A percentile compares a stretch with the other conserved stretches of the same genome.
Evolutionary conservation across 1,140 invertebrate genomes (phyloP).

Genomic region (Drosophila varians): DNA sequence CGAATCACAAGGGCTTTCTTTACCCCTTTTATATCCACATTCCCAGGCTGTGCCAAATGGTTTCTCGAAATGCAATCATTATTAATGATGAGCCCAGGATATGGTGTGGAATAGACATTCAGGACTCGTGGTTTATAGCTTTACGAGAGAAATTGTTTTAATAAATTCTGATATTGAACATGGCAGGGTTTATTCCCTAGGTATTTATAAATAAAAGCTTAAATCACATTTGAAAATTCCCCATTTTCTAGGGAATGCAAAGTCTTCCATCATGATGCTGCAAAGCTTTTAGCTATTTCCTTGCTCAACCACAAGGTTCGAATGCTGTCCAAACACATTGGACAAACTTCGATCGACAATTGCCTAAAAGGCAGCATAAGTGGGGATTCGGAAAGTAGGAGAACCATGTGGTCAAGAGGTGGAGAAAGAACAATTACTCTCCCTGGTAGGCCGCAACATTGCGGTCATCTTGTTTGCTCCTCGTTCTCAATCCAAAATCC

Average conservation of each 20-base stretch:
- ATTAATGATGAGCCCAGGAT: slow-evolving; percentile 24
- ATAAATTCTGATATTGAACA: too few species aligned
- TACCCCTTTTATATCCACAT: slow-evolving; percentile 1
- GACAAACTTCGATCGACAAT: slow-evolving; percentile 1
- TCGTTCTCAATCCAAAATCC: background rate
- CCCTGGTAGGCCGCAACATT: slow-evolving; percentile 33
- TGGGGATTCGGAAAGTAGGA: background rate
- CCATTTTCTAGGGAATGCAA: background rate
- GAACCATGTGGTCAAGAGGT: background rate
- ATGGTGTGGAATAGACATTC: slow-evolving; percentile 14
- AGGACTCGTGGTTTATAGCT: background rate
- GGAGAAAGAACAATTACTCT: slow-evolving; percentile 11
- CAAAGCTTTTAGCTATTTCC: slow-evolving; percentile 13
- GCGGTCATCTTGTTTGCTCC: slow-evolving; percentile 31
- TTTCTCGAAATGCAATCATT: slow-evolving; percentile 37
- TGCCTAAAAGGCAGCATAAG: slow-evolving; percentile 1
- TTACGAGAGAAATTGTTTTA: background rate
- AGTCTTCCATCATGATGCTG: background rate
- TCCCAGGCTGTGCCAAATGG: slow-evolving; percentile 23
- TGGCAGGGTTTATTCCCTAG: too few species aligned
- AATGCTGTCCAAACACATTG: slow-evolving; percentile 12
- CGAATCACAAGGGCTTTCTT: slow-evolving; percentile 3
- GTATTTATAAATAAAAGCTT: background rate
- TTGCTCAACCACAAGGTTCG: slow-evolving; percentile 10
- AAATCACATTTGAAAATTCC: background rate